These are phyloP conservation scores for Noctua comes DNA, from an alignment of 2,888 invertebrate genomes.

Conservation along the genomic window DNA sequence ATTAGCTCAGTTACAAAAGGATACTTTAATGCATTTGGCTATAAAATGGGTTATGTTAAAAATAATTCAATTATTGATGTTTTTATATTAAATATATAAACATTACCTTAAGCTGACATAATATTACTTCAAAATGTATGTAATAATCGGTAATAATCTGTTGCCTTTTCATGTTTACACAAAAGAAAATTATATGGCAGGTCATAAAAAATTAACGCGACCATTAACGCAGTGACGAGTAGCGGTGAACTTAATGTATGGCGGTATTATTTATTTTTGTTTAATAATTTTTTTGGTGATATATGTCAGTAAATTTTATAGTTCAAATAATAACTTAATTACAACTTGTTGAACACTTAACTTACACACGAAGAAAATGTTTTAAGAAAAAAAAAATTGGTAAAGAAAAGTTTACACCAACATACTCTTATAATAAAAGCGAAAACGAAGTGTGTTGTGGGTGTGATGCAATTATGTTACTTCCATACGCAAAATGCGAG, in stretches of 20 bases:
- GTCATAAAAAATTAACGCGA: constrained; percentile 14
- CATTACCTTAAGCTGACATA: neutral
- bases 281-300: neutral
- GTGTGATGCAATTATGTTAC: too few species aligned
- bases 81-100: neutral
- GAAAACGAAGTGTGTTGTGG: neutral
- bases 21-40: neutral
- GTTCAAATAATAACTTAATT: neutral
- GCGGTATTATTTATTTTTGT: neutral
- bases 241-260: constrained; percentile 19
- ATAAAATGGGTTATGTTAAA: neutral
- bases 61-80: neutral
- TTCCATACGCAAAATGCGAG: too few species aligned
- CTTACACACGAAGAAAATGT: neutral
- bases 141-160: constrained; percentile 3
- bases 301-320: neutral
- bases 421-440: neutral
- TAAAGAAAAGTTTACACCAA: neutral
- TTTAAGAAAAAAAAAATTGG: neutral
- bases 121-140: neutral
- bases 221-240: constrained; percentile 18
- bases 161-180: constrained; percentile 8
- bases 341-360: neutral
- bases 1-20: too few species aligned
- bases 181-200: constrained; percentile 17